Base-by-base conservation (phyloP, 2,888 invertebrate genomes). In the Nymphalis polychloros region DNA sequence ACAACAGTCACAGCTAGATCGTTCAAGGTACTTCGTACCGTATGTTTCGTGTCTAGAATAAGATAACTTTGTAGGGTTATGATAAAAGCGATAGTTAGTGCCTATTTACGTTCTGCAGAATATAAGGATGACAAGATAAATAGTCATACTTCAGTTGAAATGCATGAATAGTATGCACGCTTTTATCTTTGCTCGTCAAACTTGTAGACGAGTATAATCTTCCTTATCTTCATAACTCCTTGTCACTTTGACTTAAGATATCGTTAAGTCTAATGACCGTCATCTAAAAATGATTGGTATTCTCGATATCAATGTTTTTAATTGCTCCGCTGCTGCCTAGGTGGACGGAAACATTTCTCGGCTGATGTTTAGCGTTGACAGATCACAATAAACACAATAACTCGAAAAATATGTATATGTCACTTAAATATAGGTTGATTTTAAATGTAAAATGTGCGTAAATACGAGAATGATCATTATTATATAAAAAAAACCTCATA, bases 151-250 rank as follows among this genome's bases (percentile, higher is more conserved):
- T 61, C 67, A 62, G 47, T 49, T 6, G 66, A 59, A 31, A 13
- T 59, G 49, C 59, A 59, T 57, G 52, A 52, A 59, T 63, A 64
- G 35, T 31, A 63, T 49, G 63, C 19, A 63, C 62, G n/a, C 27
- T 46, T 52, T 70, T 71, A 68, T 71, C 68, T 71, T 55, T 47
- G 35, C 59, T 63, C 63, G 59, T 68, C 65, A 71, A 71, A 71
- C 68, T 65, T 63, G 63, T 63, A 68, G 63, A 48, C 63, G 55
- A 52, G 57, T 41, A 60, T 70, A 65, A 68, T 72, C 70, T 55
- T 64, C 64, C 16, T 41, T 72, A 70, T 70, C 70, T 67, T 17
- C 64, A 55, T 49, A 55, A 55, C 57, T 61, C 41, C 65, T 46
- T 48, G 55, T 62, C 66, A 62, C 50, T 47, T 20, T 41, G 65